phyloP scores from a whole-genome alignment of 2,797 vertebrate species.

The Pseudochirops cupreus region DNA sequence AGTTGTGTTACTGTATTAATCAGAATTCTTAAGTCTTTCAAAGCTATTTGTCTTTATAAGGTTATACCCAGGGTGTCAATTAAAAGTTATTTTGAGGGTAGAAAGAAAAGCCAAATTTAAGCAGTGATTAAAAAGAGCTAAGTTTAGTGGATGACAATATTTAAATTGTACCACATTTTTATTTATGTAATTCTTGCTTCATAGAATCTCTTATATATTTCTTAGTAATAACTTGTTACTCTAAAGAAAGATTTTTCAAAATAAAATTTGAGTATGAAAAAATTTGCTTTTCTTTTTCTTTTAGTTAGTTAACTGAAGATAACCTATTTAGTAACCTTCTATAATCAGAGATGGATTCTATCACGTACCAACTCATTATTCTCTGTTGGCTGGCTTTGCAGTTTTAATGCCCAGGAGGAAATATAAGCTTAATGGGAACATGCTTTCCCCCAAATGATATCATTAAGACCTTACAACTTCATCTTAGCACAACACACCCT shows the following conservation, averaged over 20 bases:
- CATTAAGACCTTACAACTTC: neutral
- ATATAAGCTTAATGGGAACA: neutral
- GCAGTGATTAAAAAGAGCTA: neutral
- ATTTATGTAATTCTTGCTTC: neutral
- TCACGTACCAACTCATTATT: neutral
- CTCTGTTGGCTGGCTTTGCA: neutral
- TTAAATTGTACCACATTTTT: neutral
- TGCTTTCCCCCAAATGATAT: neutral
- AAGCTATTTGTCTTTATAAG: neutral
- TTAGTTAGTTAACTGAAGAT: neutral
- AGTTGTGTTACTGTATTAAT: neutral
- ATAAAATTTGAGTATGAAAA: neutral
- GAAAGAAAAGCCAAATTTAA: neutral
- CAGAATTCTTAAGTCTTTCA: neutral
- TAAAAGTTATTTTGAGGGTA: neutral
- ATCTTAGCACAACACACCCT: neutral
- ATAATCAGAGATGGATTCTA: neutral
- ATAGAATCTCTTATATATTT: neutral
- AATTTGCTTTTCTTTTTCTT: neutral
- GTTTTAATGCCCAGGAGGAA: neutral
- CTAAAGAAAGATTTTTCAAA: neutral
- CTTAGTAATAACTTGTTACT: neutral
- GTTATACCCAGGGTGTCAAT: neutral
- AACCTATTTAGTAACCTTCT: neutral
- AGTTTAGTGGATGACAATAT: neutral